These are phyloP conservation scores for Choloepus hoffmanni DNA, from an alignment of 2,113 vertebrate species.

Conservation along the genomic window DNA sequence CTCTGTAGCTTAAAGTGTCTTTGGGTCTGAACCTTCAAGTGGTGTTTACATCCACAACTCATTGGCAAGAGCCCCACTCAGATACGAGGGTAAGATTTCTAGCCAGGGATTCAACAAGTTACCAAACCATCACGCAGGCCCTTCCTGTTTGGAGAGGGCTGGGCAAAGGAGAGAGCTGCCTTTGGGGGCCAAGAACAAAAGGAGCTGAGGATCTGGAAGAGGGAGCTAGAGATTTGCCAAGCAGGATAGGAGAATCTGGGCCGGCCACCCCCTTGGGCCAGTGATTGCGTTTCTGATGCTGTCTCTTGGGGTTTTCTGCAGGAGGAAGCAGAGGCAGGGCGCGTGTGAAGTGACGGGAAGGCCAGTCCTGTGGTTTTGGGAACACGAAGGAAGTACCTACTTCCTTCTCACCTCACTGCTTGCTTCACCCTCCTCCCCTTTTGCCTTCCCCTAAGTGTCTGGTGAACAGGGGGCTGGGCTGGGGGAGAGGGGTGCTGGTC, in stretches of 20 bases:
- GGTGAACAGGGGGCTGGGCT: not conserved
- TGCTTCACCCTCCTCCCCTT: too few species aligned
- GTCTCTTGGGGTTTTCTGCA: not conserved
- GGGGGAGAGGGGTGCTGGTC: too few species aligned
- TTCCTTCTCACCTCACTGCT: not conserved
- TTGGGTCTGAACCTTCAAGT: not conserved
- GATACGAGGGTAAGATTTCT: not conserved
- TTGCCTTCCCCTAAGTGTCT: accelerated
- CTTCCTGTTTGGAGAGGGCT: not conserved
- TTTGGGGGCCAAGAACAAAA: not conserved
- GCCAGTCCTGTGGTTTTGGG: not conserved
- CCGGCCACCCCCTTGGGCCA: accelerated
- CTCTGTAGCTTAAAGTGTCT: not conserved
- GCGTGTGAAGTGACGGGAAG: accelerated
- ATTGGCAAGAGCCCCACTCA: not conserved
- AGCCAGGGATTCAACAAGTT: not conserved
- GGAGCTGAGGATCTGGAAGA: not conserved
- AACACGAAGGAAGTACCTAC: accelerated
- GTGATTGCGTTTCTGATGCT: not conserved
- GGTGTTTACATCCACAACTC: not conserved
- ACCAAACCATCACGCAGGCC: not conserved
- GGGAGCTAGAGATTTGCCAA: not conserved
- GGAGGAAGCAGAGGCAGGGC: not conserved
- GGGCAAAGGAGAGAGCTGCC: not conserved
- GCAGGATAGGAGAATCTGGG: not conserved